These are phyloP conservation scores for Oenanthe oenanthe DNA, from an alignment of 2,113 vertebrate genomes.

Conservation along the genomic window DNA sequence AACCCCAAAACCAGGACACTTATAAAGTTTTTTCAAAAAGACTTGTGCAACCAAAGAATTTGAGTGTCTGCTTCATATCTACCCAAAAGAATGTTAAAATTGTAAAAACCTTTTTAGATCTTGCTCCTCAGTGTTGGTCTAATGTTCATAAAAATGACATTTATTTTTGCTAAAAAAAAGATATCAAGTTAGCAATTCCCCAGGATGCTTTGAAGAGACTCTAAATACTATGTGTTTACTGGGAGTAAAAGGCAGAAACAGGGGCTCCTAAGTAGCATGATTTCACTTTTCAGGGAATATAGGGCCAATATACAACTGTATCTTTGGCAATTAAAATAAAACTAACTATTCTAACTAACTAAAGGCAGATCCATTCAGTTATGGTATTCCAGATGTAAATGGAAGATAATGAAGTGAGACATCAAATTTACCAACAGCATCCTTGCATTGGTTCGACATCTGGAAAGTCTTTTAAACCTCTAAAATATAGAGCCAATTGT, in stretches of 20 bases:
- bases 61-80: neutral
- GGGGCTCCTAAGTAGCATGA: neutral
- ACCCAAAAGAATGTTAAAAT: neutral
- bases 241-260: neutral
- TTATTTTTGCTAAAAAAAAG: neutral
- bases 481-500: constrained; percentile 32
- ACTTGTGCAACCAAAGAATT: neutral
- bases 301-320: neutral
- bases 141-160: neutral
- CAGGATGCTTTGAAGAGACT: neutral
- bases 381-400: neutral
- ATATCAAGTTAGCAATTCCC: neutral
- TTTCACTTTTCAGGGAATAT: neutral
- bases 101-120: neutral
- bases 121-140: neutral
- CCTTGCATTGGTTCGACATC: neutral
- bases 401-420: neutral
- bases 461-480: neutral
- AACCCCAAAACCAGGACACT: neutral
- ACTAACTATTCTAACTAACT: neutral
- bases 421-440: neutral
- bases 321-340: neutral
- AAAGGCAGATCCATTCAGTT: neutral
- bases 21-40: neutral
- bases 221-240: neutral